Conservation (phyloP, 2,888 invertebrate species). For the Drosophila greeni region DNA sequence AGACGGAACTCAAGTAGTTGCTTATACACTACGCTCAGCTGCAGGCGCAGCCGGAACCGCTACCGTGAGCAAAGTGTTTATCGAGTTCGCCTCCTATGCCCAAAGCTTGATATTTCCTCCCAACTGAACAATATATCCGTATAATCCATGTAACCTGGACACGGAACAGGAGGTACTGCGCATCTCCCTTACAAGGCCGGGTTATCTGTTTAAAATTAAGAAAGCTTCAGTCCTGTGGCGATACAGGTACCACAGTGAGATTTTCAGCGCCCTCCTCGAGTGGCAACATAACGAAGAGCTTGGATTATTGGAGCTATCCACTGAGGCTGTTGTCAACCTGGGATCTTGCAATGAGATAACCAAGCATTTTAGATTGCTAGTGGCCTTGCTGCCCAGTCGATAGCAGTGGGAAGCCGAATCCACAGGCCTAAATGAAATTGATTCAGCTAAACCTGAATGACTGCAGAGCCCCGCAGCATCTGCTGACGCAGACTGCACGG, state of each 20-base stretch:
- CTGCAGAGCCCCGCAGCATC: no score
- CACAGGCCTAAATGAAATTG: no score
- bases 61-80: slow-evolving; percentile 66
- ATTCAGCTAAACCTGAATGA: no score
- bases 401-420: no score
- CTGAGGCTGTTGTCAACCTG: slow-evolving; percentile 68
- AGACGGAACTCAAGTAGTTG: slow-evolving; percentile 70
- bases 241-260: slow-evolving; percentile 53
- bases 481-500: no score
- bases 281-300: slow-evolving; percentile 62
- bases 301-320: slow-evolving; percentile 67
- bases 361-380: slow-evolving; percentile 73
- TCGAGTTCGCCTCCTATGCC: slow-evolving; percentile 74
- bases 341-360: slow-evolving; percentile 73
- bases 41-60: slow-evolving; percentile 38
- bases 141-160: slow-evolving; percentile 61
- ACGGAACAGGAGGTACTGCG: background rate
- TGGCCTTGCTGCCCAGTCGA: slow-evolving; percentile 66
- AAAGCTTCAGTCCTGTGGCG: slow-evolving; percentile 70
- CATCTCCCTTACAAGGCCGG: slow-evolving; percentile 57
- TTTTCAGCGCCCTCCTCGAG: slow-evolving; percentile 53
- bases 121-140: slow-evolving; percentile 64
- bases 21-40: slow-evolving; percentile 68
- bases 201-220: slow-evolving; percentile 60
- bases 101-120: slow-evolving; percentile 71